Percentiles rank a stretch among this genome's conserved stretches.
phyloP scores from a whole-genome alignment of 2,113 vertebrate species.

The Rhineura floridana region DNA sequence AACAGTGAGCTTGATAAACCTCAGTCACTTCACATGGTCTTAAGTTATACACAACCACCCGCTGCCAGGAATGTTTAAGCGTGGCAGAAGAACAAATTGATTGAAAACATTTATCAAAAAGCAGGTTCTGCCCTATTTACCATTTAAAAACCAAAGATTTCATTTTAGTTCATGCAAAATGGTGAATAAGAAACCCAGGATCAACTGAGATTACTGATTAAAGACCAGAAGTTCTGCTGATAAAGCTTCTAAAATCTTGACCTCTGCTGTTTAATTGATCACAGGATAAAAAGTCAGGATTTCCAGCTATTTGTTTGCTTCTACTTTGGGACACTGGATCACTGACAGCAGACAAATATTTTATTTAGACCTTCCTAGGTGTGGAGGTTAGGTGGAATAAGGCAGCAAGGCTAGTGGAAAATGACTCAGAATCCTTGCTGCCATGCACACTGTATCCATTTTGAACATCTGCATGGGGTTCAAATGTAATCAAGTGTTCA shows the following conservation, averaged over 20 bases:
- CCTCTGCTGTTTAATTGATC: slow-evolving; percentile 13
- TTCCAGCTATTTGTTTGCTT: not conserved
- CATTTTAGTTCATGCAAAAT: not conserved
- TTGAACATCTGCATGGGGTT: not conserved
- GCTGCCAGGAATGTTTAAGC: not conserved
- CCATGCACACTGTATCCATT: not conserved
- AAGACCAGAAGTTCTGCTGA: not conserved
- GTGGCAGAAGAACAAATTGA: not conserved
- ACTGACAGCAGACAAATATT: not conserved
- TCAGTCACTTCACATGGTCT: not conserved
- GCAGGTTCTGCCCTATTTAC: not conserved
- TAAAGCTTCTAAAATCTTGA: not conserved
- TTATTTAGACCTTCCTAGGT: not conserved
- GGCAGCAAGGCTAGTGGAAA: not conserved
- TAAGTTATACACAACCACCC: not conserved
- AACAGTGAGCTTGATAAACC: not conserved
- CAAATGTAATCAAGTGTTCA: not conserved
- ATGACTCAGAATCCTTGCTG: not conserved
- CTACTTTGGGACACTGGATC: not conserved
- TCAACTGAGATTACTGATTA: slow-evolving; percentile 13
- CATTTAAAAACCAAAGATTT: not conserved
- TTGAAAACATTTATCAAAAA: not conserved
- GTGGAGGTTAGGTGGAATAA: not conserved
- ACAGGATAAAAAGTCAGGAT: not conserved
- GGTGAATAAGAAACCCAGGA: slow-evolving; percentile 4